Evolutionary conservation across 2,797 vertebrate genomes (phyloP).

Genomic region (Macropus fuliginosus): DNA sequence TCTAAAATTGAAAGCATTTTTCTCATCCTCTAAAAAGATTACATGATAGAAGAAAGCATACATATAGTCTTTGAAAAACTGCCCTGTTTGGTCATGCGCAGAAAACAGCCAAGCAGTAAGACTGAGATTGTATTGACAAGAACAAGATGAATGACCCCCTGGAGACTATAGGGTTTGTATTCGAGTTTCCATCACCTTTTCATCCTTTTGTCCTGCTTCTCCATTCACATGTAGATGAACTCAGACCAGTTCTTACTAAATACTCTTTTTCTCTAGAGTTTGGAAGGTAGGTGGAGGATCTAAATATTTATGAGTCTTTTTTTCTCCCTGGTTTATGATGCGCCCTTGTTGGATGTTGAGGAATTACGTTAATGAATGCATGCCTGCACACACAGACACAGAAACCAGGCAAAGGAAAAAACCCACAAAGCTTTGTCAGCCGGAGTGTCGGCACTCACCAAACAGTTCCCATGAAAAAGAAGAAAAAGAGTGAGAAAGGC

Average conservation of each 20-base stretch:
- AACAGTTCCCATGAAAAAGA: slow-evolving; percentile 85
- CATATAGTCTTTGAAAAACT: slow-evolving; percentile 68
- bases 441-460: slow-evolving; percentile 80
- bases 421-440: slow-evolving; percentile 82
- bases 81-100: slow-evolving; percentile 83
- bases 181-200: slow-evolving; percentile 88
- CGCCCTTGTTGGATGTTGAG: slow-evolving; percentile 87
- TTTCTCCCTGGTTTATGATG: slow-evolving; percentile 84
- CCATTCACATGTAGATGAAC: slow-evolving; percentile 92
- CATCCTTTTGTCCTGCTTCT: slow-evolving; percentile 86
- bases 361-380: slow-evolving; percentile 91
- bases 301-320: slow-evolving; percentile 88
- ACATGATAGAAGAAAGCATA: slow-evolving; percentile 27
- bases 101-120: slow-evolving; percentile 76
- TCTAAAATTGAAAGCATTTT: slow-evolving; percentile 42
- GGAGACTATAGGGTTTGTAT: slow-evolving; percentile 88
- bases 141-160: slow-evolving; percentile 88
- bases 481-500: slow-evolving; percentile 70
- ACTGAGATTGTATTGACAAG: slow-evolving; percentile 83
- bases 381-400: slow-evolving; percentile 89
- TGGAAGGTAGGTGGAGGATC: slow-evolving; percentile 82
- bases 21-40: slow-evolving; percentile 48
- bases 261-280: slow-evolving; percentile 77
- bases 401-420: slow-evolving; percentile 87
- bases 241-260: slow-evolving; percentile 84